Percentiles rank a stretch among this genome's conserved stretches.
phyloP scores from a whole-genome alignment of 2,113 vertebrate genomes.

The Burhinus oedicnemus region DNA sequence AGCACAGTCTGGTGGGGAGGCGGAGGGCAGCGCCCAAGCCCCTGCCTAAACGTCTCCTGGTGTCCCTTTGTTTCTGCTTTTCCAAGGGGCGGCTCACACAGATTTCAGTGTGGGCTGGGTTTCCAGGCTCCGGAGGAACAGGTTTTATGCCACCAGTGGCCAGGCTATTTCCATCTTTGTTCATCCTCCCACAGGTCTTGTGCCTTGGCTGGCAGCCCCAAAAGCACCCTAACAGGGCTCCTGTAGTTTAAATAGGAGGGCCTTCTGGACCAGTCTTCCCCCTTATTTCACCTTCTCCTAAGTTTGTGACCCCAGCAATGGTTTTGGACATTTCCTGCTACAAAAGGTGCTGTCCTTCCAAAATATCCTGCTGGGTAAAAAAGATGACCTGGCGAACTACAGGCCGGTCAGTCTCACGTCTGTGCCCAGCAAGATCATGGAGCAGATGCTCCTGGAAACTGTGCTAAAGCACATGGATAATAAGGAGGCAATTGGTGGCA shows the following conservation, averaged over 20 bases:
- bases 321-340: not conserved
- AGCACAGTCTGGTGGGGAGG: not conserved
- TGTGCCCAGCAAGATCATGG: too few species aligned
- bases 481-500: too few species aligned
- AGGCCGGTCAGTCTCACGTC: too few species aligned
- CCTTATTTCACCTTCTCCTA: not conserved
- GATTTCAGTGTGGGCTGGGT: not conserved
- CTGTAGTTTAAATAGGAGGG: not conserved
- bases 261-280: not conserved
- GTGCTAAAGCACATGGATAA: too few species aligned
- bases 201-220: not conserved
- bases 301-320: not conserved
- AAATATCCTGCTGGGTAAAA: not conserved
- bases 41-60: not conserved
- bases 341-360: not conserved
- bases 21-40: rapidly evolving
- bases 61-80: not conserved
- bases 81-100: not conserved
- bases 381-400: too few species aligned
- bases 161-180: not conserved
- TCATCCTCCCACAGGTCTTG: not conserved
- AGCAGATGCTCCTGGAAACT: too few species aligned
- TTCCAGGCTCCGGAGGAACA: not conserved
- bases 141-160: not conserved
- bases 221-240: not conserved